Conservation (phyloP, 2,797 vertebrate genomes). For the Prunella strophiata region DNA sequence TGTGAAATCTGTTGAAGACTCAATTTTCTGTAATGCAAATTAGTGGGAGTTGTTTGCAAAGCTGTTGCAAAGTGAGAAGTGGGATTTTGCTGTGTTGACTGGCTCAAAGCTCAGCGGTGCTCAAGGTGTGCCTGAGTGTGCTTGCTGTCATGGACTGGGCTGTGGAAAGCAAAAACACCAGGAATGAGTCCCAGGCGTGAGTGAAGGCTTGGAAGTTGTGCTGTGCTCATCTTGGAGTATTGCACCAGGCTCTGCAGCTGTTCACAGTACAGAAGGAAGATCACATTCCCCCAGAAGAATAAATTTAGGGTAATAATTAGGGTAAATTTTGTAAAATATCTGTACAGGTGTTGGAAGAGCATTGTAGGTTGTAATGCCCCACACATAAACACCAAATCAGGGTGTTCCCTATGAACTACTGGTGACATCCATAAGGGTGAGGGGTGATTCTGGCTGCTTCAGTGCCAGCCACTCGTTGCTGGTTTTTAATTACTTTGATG, state of each 20-base stretch:
- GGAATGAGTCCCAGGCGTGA: neutral
- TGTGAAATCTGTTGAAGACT: neutral
- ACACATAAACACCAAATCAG: neutral
- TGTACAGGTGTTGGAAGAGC: neutral
- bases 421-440: neutral
- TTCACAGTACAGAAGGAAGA: neutral
- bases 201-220: neutral
- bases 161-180: fast-evolving
- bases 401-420: neutral
- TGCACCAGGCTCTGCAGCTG: neutral
- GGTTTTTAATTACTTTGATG: conserved; percentile 19
- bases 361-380: neutral
- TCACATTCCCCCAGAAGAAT: neutral
- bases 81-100: neutral
- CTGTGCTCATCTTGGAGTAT: neutral
- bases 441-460: neutral
- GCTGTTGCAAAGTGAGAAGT: neutral
- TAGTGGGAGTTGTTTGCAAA: neutral
- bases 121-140: neutral
- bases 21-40: neutral
- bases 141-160: neutral
- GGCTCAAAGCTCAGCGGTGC: neutral
- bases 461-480: neutral
- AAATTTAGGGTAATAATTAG: neutral
- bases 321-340: neutral